phyloP scores from a whole-genome alignment of 2,797 vertebrate genomes.

The Acrossocheilus fasciatus region DNA sequence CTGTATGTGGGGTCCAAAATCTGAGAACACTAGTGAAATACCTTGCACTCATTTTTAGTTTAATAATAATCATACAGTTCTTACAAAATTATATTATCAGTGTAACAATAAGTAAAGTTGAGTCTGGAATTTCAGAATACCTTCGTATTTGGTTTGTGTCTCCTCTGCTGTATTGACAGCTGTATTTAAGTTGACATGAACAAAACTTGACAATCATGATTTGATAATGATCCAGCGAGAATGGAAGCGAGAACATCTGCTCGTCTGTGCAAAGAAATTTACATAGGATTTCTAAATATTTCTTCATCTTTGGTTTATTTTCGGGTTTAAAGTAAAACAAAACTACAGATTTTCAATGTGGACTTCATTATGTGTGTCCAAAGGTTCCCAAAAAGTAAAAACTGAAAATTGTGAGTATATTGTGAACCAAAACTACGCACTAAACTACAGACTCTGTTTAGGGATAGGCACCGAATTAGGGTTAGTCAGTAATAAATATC shows the following conservation, averaged over 20 bases:
- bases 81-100: not conserved
- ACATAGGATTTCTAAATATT: not conserved
- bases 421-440: not conserved
- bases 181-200: not conserved
- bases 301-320: conserved; percentile 16
- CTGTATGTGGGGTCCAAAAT: not conserved
- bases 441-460: not conserved
- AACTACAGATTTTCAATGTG: not conserved
- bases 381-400: not conserved
- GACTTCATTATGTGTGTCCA: not conserved
- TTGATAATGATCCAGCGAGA: not conserved
- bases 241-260: conserved; percentile 18
- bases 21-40: not conserved
- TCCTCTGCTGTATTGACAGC: not conserved
- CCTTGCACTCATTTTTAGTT: not conserved
- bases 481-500: not conserved
- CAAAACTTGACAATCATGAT: not conserved
- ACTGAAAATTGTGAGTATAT: not conserved
- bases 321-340: not conserved
- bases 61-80: not conserved
- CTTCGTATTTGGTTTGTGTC: not conserved
- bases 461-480: not conserved
- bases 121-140: not conserved
- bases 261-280: not conserved
- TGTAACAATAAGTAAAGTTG: not conserved